Base-by-base conservation (phyloP, 2,113 vertebrate genomes). In the Silurus asotus region DNA sequence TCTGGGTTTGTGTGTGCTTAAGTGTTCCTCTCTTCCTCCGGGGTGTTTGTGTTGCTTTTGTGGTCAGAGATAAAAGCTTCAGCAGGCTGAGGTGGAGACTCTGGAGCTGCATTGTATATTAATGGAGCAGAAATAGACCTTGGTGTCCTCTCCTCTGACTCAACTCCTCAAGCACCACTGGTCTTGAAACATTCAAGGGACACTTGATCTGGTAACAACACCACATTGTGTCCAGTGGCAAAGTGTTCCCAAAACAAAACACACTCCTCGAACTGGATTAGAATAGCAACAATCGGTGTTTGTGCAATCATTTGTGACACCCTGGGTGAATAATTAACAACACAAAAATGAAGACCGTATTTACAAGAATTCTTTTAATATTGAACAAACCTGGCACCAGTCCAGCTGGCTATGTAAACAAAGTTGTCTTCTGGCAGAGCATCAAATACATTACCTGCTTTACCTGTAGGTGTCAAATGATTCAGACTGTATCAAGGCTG, bases 191-290 rank as follows among this genome's bases (percentile, higher is more conserved):
- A 76, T 62, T 37, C 81, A 76, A 72, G 61, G 86, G 86, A 87
- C 89, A 85, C 88, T 90, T 84, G 74, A 91, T 92, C 91, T 89
- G 91, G 92, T 92, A 92, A 90, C 81, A 79, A 59, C 83, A 82
- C n/a, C 88, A 87, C 76, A 45, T 51, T 81, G 45, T 81, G 85
- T 72, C 81, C 82, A 48, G 58, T 89, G 82, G 5, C 28, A 61
- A 37, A 5, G 61, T 81, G 87, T 88, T 45, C 65, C 65, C 19
- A 61, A 61, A 61, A 61, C 4, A 23, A 75, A 74, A 20, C 55
- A 76, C 77, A 69, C 23, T 55, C n/a, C 81, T 48, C 67, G 51
- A 76, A 48, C 13, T 28, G 4, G 86, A 67, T 83, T 37, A 65
- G 10, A 59, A n/a, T 45, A 25, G 56, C 61, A 65, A 53, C 15